These are phyloP conservation scores for Caiman crocodilus DNA, from an alignment of 2,797 vertebrate genomes.

Conservation along the genomic window DNA sequence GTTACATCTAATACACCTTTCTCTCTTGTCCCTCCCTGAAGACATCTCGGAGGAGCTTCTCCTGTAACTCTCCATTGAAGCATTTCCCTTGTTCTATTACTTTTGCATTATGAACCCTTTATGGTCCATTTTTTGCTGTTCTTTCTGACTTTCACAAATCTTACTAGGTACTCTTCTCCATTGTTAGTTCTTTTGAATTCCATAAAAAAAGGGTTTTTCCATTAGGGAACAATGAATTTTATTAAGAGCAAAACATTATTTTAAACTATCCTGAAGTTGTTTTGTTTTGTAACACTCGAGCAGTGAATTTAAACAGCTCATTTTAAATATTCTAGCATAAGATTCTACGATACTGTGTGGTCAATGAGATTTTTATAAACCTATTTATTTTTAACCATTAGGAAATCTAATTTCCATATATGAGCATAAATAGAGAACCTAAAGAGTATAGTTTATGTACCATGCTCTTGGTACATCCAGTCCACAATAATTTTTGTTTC, in stretches of 20 bases:
- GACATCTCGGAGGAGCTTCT: neutral
- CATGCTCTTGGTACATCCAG: neutral
- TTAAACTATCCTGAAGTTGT: neutral
- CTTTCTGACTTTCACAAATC: neutral
- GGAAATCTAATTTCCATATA: neutral
- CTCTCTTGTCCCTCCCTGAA: neutral
- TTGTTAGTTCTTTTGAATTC: conserved; percentile 37
- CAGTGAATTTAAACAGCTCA: too few species aligned
- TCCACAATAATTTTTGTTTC: neutral
- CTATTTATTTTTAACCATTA: neutral
- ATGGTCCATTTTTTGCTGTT: neutral
- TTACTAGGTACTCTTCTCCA: neutral
- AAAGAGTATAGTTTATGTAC: neutral
- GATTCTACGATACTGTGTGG: neutral
- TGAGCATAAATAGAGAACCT: neutral
- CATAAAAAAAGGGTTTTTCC: conserved; percentile 2
- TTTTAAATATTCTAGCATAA: neutral
- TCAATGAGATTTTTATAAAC: neutral
- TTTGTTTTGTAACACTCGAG: too few species aligned
- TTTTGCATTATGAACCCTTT: neutral
- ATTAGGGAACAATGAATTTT: neutral
- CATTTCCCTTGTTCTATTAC: neutral
- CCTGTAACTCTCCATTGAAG: neutral
- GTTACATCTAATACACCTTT: neutral
- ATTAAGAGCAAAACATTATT: conserved; percentile 50